These are phyloP conservation scores for Ormia ochracea DNA, from an alignment of 2,888 invertebrate genomes.

Conservation along the genomic window DNA sequence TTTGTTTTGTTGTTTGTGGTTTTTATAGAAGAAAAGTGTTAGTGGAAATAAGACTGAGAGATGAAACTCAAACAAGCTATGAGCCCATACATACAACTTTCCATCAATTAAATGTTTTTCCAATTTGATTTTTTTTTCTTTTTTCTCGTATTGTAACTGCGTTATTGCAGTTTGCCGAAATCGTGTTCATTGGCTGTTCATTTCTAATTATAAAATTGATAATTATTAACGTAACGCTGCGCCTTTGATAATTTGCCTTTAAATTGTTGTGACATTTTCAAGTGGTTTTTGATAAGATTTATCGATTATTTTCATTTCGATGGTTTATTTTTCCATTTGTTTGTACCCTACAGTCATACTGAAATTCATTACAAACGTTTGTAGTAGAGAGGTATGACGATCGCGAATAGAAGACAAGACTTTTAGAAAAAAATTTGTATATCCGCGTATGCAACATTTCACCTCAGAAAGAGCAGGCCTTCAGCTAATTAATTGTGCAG, in stretches of 20 bases:
- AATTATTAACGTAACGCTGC: constrained; percentile 24
- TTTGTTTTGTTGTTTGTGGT: constrained; percentile 33
- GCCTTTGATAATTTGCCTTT: constrained; percentile 35
- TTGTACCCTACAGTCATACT: neutral
- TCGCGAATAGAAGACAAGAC: too few relatives aligned
- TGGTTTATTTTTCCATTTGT: neutral
- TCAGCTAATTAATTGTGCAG: too few relatives aligned
- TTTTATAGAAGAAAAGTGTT: constrained; percentile 3
- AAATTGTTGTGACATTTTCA: constrained; percentile 6
- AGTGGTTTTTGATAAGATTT: constrained; percentile 51
- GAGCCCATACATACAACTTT: constrained; percentile 52
- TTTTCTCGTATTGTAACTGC: too few relatives aligned
- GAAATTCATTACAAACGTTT: too few relatives aligned
- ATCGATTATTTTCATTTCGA: neutral
- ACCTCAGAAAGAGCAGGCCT: too few relatives aligned
- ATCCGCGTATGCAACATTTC: too few relatives aligned
- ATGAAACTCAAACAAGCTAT: neutral
- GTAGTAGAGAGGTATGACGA: too few relatives aligned
- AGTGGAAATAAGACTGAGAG: neutral
- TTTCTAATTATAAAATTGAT: constrained; percentile 30
- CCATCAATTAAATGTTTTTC: constrained; percentile 29
- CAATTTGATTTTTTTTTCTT: constrained; percentile 22
- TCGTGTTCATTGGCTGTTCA: constrained; percentile 35
- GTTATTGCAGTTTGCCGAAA: constrained; percentile 15
- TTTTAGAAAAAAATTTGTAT: too few relatives aligned